Percentiles rank a stretch among this genome's conserved stretches.
Evolutionary conservation across 1,140 invertebrate genomes (phyloP).

Genomic region (Pantala flavescens): DNA sequence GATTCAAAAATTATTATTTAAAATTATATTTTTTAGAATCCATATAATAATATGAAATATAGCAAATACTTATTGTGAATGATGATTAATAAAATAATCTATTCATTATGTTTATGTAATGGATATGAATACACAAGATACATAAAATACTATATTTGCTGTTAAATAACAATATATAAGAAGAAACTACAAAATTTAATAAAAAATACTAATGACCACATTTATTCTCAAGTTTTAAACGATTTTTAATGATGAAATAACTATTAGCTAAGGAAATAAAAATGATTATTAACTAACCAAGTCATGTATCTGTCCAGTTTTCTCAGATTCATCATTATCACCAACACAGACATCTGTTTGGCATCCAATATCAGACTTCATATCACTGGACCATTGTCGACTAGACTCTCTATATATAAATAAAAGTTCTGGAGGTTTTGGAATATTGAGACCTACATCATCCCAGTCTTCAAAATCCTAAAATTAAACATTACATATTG

Average conservation of each 20-base stretch:
- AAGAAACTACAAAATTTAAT: too few relatives aligned
- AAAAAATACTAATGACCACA: too few relatives aligned
- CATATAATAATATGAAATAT: too few relatives aligned
- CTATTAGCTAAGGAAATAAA: background rate
- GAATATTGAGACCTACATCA: conserved; percentile 79
- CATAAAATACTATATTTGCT: too few relatives aligned
- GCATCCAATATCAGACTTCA: conserved; percentile 18
- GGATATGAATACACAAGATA: too few relatives aligned
- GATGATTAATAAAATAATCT: too few relatives aligned
- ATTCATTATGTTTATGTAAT: too few relatives aligned
- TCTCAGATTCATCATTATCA: background rate
- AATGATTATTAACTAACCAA: background rate
- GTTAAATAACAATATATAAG: too few relatives aligned
- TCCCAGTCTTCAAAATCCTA: conserved; percentile 91
- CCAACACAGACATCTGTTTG: background rate
- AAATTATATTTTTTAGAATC: too few relatives aligned
- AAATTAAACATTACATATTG: conserved; percentile 22
- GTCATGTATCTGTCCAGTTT: conserved; percentile 8
- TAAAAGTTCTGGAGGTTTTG: conserved; percentile 65
- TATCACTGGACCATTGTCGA: conserved; percentile 39
- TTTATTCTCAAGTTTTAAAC: too few relatives aligned
- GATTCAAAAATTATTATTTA: background rate
- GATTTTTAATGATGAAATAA: background rate
- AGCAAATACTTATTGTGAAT: too few relatives aligned
- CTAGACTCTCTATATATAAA: conserved; percentile 64